A percentile compares a stretch with the other conserved stretches of the same genome.
Conservation (phyloP, 2,888 invertebrate genomes). For the Megastigmus dorsalis region DNA sequence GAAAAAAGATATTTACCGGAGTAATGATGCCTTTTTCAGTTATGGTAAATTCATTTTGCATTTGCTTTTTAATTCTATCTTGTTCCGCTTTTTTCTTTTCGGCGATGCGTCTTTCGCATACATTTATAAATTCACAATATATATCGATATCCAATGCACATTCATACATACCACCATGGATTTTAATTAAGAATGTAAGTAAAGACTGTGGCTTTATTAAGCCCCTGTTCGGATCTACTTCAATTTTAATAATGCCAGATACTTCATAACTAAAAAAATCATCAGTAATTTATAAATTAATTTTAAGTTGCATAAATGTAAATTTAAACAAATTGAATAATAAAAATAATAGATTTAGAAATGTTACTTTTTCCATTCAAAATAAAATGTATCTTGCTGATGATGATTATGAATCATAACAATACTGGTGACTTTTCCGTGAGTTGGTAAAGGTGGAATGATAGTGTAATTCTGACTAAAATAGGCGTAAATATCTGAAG, state of each 20-base stretch:
- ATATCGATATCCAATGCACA: slow-evolving; percentile 66
- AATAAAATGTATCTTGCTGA: slow-evolving; percentile 67
- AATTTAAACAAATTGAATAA: too few species aligned
- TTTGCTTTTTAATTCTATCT: slow-evolving; percentile 59
- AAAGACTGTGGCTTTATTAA: slow-evolving; percentile 70
- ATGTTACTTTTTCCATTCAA: slow-evolving; percentile 72
- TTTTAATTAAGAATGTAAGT: slow-evolving; percentile 68
- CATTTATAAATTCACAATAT: slow-evolving; percentile 71
- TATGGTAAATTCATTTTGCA: slow-evolving; percentile 71
- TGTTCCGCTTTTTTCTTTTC: slow-evolving; percentile 66
- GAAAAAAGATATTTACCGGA: slow-evolving; percentile 63
- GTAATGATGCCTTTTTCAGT: slow-evolving; percentile 69
- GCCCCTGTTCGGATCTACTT: slow-evolving; percentile 66
- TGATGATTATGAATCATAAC: slow-evolving; percentile 73
- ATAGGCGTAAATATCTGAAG: slow-evolving; percentile 59
- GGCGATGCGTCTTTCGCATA: slow-evolving; percentile 68
- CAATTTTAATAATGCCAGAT: slow-evolving; percentile 63
- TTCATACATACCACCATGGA: slow-evolving; percentile 67
- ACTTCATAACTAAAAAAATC: slow-evolving; percentile 62
- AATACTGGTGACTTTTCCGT: slow-evolving; percentile 67
- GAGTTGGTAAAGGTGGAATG: slow-evolving; percentile 66
- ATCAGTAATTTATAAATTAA: too few species aligned
- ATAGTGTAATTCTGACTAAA: slow-evolving; percentile 71
- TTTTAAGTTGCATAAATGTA: too few species aligned
- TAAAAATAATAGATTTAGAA: too few species aligned